phyloP scores from a whole-genome alignment of 2,113 vertebrate species.

The Guaruba guarouba region DNA sequence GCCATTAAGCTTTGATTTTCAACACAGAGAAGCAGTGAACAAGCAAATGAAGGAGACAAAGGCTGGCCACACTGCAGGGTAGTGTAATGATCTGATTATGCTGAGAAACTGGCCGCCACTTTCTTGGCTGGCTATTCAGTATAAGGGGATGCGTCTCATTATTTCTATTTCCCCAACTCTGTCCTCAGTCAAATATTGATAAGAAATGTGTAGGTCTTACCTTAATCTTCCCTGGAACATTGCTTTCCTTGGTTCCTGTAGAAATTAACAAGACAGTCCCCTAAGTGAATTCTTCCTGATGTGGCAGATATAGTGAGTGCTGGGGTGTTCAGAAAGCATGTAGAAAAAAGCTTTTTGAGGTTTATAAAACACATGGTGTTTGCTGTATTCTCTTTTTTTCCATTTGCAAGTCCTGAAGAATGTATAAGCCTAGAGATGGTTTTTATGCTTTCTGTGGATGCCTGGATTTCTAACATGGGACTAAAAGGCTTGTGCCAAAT shows the following conservation, averaged over 20 bases:
- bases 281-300: not conserved
- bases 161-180: not conserved
- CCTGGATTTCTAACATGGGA: not conserved
- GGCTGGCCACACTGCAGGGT: not conserved
- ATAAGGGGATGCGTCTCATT: not conserved
- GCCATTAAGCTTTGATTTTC: constrained; percentile 19
- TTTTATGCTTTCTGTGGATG: not conserved
- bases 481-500: not conserved
- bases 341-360: not conserved
- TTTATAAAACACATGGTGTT: not conserved
- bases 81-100: not conserved
- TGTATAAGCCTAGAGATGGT: not conserved
- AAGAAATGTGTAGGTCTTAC: not conserved
- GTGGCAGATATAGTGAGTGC: not conserved
- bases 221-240: not conserved
- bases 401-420: not conserved
- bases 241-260: not conserved
- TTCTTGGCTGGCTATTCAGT: not conserved
- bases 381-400: not conserved
- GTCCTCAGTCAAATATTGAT: not conserved
- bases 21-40: not conserved
- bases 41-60: constrained; percentile 26
- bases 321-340: not conserved
- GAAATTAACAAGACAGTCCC: not conserved
- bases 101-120: not conserved